Base-by-base conservation (phyloP, 37 sponge, comb jelly and placozoan genomes). In the Tethya wilhelma region DNA sequence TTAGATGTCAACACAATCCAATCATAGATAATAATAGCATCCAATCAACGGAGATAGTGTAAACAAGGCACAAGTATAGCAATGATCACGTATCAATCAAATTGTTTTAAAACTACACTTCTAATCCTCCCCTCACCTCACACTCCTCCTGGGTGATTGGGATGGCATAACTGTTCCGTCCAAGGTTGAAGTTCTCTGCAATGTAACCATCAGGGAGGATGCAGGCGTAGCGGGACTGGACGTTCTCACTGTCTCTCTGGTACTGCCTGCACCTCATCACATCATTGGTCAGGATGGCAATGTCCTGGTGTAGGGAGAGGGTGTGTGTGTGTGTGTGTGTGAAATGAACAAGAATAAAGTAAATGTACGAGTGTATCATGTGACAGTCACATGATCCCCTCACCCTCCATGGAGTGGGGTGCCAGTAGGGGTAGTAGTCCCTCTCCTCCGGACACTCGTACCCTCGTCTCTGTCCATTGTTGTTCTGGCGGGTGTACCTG, bases 341-440 rank as follows among this genome's bases (percentile, higher is more conserved):
- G 73, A 9, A 20, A 28, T 32, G 23, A 39, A 59, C 12, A 72
- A 41, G 34, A 30, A 4, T 19, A 72, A 30, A 11, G 34, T 2
- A 7, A 19, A 11, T 55, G 56, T 1, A 30, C 1, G 11, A 11
- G 42, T 69, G 69, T 69, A 41, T 28, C 70, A 9, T 33, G 26
- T 19, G 17, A 69, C 70, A 69, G 26, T 5, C 4, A 44, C 67
- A 56, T 40, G 4, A 41, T n/a, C 59, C 64, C 69, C 93, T 86
- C 62, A 93, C 96, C 80, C 78, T 96, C 99, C 99, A 98, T 56
- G 94, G 99, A 25, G 96, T 90, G 28, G 94, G 97, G 77, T 94
- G 93, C 99, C 99, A 98, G 89, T 98, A 98, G 19, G 99, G 99
- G 82, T 98, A 98, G 75, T 98, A 94, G 78, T 98, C 99, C 12